Base-by-base conservation (phyloP, 2,113 vertebrate genomes). In the Echinops telfairi region DNA sequence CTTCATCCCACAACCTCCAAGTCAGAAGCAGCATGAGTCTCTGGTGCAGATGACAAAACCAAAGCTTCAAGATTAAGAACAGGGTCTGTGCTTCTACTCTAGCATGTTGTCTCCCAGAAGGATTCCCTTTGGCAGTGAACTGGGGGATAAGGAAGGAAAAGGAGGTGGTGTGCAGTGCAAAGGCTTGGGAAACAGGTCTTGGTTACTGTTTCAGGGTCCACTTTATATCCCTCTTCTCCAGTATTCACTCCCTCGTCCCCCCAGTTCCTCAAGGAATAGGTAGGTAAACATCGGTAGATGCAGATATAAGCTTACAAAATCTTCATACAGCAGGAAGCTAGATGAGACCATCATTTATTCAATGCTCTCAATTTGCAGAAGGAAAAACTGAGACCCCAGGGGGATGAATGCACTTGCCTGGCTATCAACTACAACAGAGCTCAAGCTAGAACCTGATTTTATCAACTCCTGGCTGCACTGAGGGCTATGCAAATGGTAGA, bases 311-410 rank as follows among this genome's bases (percentile, higher is more conserved):
- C 33, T 57, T 64, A 82, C 6, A 25, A 81, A 29, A 53, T 40
- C 17, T n/a, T 60, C 73, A 80, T 11, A 19, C 36, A 60, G 23
- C 31, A 86, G 70, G 77, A 15, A 38, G 29, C 0, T 11, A 85
- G 19, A 80, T 53, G 62, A 43, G 19, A 4, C 12, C 22, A 4
- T 38, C 33, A 38, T 62, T 47, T 70, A 22, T 47, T 20, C 79
- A 19, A 47, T 8, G 17, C 80, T 75, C n/a, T 78, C 36, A 19
- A 58, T 87, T 87, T 29, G 73, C 19, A 57, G 53, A 76, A 70
- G 27, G 62, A 25, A 73, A 89, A 86, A 90, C n/a, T 57, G 75
- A 93, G 90, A 11, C 53, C 89, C 47, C 73, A 80, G 38, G 76
- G 36, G 70, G 17, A 22, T 84, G 40, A 83, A 71, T 29, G 60